Base-by-base conservation (phyloP, 1,140 invertebrate genomes). In the Vollenhovia emeryi region DNA sequence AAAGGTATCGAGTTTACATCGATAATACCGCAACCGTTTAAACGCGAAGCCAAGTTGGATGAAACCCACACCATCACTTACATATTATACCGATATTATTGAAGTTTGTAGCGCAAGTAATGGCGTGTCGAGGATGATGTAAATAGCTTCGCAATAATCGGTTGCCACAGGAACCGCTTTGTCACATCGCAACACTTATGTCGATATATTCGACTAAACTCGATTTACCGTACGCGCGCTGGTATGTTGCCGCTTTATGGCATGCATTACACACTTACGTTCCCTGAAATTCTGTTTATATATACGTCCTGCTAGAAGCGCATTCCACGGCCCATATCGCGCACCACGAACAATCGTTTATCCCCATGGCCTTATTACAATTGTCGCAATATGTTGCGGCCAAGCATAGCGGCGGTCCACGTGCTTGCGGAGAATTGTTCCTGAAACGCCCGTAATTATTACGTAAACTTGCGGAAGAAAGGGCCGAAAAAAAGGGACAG, bases 81-180 rank as follows among this genome's bases (percentile, higher is more conserved):
- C 36, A 68, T 73, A 82, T 82, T 82, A 82, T 82, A 82, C 36
- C 36, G 78, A 82, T 82, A 82, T 82, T 82, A 82, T 73, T 82
- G 78, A 82, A 82, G 78, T 82, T 82, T 71, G 66, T 45, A 43
- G 78, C 66, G 78, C 78, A 82, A 82, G 78, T 82, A 82, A 82
- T 82, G 66, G 52, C 66, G 66, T 82, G 66, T 82, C 66, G 52
- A 57, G 36, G 52, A 59, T 73, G 78, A 82, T 82, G 78, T 73
- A 73, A 82, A 82, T 71, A 71, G 78, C 78, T 82, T 82, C n/a
- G 78, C 66, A 73, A 82, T 82, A 82, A 82, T 82, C 66, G 78
- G 50, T 33, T 82, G 64, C 66, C 68, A 57, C 78, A 45, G 78
- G 66, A 82, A 82, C 78, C 78, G 66, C 66, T 82, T 82, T 82